These are phyloP conservation scores for Plotosus lineatus DNA, from an alignment of 2,113 vertebrate species.

Conservation along the genomic window DNA sequence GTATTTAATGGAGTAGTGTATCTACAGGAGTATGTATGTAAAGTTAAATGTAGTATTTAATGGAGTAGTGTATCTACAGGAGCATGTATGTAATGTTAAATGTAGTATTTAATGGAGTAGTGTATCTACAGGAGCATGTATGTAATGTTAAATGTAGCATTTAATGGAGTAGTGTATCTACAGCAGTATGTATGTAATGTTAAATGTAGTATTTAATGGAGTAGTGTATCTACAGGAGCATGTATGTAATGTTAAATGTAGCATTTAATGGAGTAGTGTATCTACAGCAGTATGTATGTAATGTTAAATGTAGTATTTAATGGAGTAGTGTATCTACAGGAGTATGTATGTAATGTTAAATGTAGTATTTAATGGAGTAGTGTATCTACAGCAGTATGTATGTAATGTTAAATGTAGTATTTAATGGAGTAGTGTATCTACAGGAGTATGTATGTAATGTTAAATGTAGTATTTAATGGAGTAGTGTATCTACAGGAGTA, in stretches of 20 bases:
- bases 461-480: neutral
- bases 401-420: neutral
- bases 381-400: no score
- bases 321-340: neutral
- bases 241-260: no score
- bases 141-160: neutral
- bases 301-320: neutral
- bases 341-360: no score
- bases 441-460: no score
- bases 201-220: neutral
- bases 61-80: neutral
- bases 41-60: neutral
- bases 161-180: neutral
- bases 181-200: no score
- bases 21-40: no score
- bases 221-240: no score
- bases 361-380: neutral
- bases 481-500: no score
- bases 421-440: neutral
- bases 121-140: no score
- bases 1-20: neutral
- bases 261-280: neutral
- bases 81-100: no score
- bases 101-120: neutral
- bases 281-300: no score